Base-by-base conservation (phyloP, 2,113 vertebrate species). In the Guaruba guarouba region DNA sequence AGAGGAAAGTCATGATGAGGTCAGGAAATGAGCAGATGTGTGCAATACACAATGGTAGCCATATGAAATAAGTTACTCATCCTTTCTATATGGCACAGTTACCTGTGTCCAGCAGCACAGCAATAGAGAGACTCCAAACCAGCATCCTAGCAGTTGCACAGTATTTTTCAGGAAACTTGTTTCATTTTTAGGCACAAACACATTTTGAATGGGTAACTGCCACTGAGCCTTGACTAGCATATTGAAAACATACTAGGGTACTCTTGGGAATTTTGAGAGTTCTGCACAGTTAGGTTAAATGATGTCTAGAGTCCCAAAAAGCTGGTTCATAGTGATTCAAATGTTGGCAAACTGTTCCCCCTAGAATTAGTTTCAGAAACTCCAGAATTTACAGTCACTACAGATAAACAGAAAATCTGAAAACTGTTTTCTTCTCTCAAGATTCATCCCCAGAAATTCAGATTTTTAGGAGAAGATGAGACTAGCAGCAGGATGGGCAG, bases 271-370 rank as follows among this genome's bases (percentile, higher is more conserved):
- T 66, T 95, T 52, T 54, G 73, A 81, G 67, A 92, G 76, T n/a
- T 95, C 80, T 92, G 87, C 90, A 94, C 74, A 82, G 88, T 22
- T 29, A 94, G 66, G 80, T 87, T 95, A 94, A 96, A 92, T 76
- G 92, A 92, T 46, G 57, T 82, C 90, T 93, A n/a, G 80, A 96
- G 90, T 62, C 80, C 86, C 69, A 91, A 76, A 88, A 93, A 95
- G 69, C 83, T 95, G 88, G 44, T 80, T 96, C 68, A 51, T 83
- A 33, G 4, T 84, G 62, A 86, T 88, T 88, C 86, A 94, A 92
- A 61, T 35, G 57, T 63, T 91, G 59, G 81, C 67, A 92, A 96
- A 92, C 57, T 81, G 66, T 46, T 85, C 86, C 74, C 70, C 16
- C n/a, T 54, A 94, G 88, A 96, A 70, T 86, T 88, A 86, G 49